A percentile compares a stretch with the other conserved stretches of the same genome.
Evolutionary conservation across 1,140 invertebrate species (phyloP).

Genomic region (Micrasema minimum): DNA sequence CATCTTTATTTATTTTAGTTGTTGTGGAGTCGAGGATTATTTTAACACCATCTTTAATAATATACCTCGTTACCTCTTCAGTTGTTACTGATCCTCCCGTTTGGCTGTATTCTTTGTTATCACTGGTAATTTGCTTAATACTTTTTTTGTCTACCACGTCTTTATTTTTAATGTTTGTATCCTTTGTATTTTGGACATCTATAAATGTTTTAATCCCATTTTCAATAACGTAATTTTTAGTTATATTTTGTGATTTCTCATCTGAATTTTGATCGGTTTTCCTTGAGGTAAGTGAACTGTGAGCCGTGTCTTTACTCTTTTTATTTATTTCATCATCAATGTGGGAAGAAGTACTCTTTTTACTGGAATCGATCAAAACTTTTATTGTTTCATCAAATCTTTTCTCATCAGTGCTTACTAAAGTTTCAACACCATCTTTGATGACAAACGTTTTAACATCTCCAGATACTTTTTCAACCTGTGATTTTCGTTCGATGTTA

Average conservation of each 20-base stretch:
- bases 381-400: slow-evolving; percentile 5
- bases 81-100: background rate
- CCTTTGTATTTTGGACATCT: slow-evolving; percentile 15
- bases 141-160: slow-evolving; percentile 18
- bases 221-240: slow-evolving; percentile 46
- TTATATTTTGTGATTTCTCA: too few relatives aligned
- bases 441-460: slow-evolving; percentile 30
- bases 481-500: too few relatives aligned
- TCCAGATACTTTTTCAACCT: slow-evolving; percentile 7
- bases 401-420: background rate
- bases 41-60: slow-evolving; percentile 42
- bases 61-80: slow-evolving; percentile 21
- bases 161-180: slow-evolving; percentile 5
- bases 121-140: background rate
- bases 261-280: too few relatives aligned
- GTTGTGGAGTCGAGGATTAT: slow-evolving; percentile 20
- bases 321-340: too few relatives aligned
- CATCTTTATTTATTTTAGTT: slow-evolving; percentile 23
- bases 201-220: slow-evolving; percentile 48
- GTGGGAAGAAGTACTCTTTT: too few relatives aligned
- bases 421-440: slow-evolving; percentile 34
- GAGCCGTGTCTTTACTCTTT: too few relatives aligned
- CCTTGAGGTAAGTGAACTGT: too few relatives aligned
- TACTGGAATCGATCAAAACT: too few relatives aligned
- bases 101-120: slow-evolving; percentile 2